These are phyloP conservation scores for Calliopum simillimum DNA, from an alignment of 2,888 invertebrate species.

Conservation along the genomic window DNA sequence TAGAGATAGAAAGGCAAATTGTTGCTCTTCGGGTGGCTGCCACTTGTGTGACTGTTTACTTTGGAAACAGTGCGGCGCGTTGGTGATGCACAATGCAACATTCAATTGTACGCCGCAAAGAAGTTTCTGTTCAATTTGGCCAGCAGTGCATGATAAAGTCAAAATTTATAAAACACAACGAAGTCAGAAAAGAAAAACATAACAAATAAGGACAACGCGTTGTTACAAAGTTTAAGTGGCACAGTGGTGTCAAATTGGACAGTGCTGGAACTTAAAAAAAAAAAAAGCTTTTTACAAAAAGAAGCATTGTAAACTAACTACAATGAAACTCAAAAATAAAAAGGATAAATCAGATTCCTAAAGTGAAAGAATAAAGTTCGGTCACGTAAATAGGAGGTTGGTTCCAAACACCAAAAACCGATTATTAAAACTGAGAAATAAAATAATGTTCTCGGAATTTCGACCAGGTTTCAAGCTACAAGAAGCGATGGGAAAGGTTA, in stretches of 20 bases:
- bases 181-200: slow-evolving; percentile 6
- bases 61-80: not conserved
- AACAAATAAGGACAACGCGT: not conserved
- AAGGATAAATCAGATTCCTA: too few species aligned
- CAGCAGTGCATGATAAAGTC: not conserved
- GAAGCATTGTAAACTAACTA: too few species aligned
- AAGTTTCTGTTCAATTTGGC: slow-evolving; percentile 13
- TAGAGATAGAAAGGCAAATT: not conserved
- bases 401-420: too few species aligned
- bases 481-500: too few species aligned
- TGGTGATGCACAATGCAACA: not conserved
- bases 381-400: too few species aligned
- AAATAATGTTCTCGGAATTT: too few species aligned
- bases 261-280: too few species aligned
- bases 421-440: too few species aligned
- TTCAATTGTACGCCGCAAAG: slow-evolving; percentile 14
- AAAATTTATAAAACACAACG: slow-evolving; percentile 19
- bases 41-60: not conserved
- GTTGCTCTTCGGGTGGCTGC: not conserved
- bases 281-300: too few species aligned
- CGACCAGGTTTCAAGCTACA: too few species aligned
- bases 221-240: not conserved
- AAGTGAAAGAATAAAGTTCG: too few species aligned
- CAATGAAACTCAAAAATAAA: too few species aligned
- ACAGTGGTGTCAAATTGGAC: not conserved